These are phyloP conservation scores for Gobio occitaniae DNA, from an alignment of 2,797 vertebrate species.

Conservation along the genomic window DNA sequence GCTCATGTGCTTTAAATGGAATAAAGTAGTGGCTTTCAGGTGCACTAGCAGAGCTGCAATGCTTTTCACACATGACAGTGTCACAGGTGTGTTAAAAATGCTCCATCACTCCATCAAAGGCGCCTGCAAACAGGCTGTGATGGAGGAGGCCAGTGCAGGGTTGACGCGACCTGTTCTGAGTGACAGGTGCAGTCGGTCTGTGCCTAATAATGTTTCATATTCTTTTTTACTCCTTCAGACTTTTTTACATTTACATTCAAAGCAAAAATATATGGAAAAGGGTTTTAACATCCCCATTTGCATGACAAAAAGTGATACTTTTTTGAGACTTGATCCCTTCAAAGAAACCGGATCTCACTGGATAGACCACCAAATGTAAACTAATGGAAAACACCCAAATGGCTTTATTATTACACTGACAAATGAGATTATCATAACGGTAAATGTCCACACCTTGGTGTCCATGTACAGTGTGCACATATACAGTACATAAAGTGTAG, in stretches of 20 bases:
- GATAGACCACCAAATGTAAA: background rate
- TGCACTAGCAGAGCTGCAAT: background rate
- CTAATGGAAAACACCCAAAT: background rate
- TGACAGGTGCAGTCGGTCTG: conserved; percentile 1
- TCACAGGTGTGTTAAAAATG: conserved; percentile 19
- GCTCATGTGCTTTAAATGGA: background rate
- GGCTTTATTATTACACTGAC: background rate
- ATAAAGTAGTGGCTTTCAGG: background rate
- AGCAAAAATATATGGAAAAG: background rate
- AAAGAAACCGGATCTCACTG: background rate
- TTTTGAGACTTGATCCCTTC: background rate
- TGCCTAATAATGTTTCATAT: background rate
- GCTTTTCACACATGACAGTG: background rate
- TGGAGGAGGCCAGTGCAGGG: conserved; percentile 18
- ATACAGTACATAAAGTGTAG: background rate
- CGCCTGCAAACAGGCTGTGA: conserved; percentile 11
- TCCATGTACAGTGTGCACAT: background rate
- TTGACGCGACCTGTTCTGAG: conserved; percentile 12
- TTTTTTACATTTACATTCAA: background rate
- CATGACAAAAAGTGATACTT: background rate
- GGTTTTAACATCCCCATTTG: background rate
- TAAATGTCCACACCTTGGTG: background rate
- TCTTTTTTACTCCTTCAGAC: background rate
- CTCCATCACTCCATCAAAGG: conserved; percentile 1
- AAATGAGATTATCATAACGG: background rate